A percentile compares a stretch with the other conserved stretches of the same genome.
phyloP scores from a whole-genome alignment of 2,113 vertebrate genomes.

The Trichomycterus rosablanca region DNA sequence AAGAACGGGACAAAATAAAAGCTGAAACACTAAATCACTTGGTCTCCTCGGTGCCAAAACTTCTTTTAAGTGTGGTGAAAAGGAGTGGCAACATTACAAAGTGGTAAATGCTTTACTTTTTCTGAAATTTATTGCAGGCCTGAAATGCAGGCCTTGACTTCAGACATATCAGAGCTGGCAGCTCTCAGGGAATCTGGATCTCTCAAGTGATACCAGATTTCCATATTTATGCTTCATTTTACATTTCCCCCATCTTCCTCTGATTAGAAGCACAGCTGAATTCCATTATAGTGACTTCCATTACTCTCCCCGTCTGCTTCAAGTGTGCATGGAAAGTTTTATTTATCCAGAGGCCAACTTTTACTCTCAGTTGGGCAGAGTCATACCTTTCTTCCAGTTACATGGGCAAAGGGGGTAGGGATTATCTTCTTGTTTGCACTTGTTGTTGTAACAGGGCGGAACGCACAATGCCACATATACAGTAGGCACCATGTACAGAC shows the following conservation, averaged over 20 bases:
- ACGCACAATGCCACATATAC: no score
- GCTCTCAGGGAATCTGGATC: no score
- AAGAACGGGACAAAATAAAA: no score
- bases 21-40: no score
- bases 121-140: no score
- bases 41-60: no score
- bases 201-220: not conserved
- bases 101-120: no score
- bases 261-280: slow-evolving; percentile 71
- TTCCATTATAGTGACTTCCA: slow-evolving; percentile 63
- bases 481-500: no score
- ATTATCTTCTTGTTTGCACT: slow-evolving; percentile 17
- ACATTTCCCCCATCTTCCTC: slow-evolving; percentile 65
- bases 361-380: slow-evolving; percentile 31
- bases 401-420: not conserved
- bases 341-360: slow-evolving; percentile 47
- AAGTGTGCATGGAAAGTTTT: slow-evolving; percentile 52
- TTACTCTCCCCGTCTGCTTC: slow-evolving; percentile 52
- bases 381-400: slow-evolving; percentile 18
- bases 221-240: slow-evolving; percentile 49
- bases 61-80: no score
- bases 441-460: not conserved
- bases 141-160: no score
- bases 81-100: no score
- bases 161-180: no score